Evolutionary conservation across 2,888 invertebrate species (phyloP), one percentile per base, ranked within the genome.

Genomic region (Ophonus ardosiacus): DNA sequence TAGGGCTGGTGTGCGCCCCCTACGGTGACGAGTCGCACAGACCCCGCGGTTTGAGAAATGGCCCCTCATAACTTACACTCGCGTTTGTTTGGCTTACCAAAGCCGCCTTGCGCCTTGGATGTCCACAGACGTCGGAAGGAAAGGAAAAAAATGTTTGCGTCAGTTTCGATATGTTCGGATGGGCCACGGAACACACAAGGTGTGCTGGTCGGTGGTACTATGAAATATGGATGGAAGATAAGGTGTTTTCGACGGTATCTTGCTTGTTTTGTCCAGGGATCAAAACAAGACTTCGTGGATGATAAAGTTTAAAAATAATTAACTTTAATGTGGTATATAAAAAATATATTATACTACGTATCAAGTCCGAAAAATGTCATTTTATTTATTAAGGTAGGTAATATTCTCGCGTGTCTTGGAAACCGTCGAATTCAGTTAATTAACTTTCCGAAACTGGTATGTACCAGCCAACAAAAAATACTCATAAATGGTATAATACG

Each of bases 11-110:
- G 81, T 81, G 40, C n/a, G n/a, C 68, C 63, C 68, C 81, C 81
- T 56, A 43, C 24, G 21, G 81, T 43, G 65, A 65, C 43, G 65
- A 81, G 24, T 65, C 81, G 81, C 56, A 65, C 65, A 40, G 15
- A 51, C n/a, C 81, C 81, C 81, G 81, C 51, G 68, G 81, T 15
- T 81, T 81, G 68, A 81, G 56, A 81, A 81, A 81, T 81, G 81
- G 68, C 56, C 68, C 31, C 43, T 56, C 81, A 81, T 81, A 81
- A 81, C 68, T 81, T 81, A 81, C 71, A 74, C 40, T 38, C 15
- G 63, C 40, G 80, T 38, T 38, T 80, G 63, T 40, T 80, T 80
- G 43, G 43, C 18, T 63, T 38, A 79, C 31, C 38, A 7, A 15
- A 21, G 38, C 59, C 59, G 79, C 79, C 79, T 10, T 65, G 65